A percentile compares a stretch with the other conserved stretches of the same genome.
Evolutionary conservation across 2,797 vertebrate genomes (phyloP).

Genomic region (Clamator glandarius): DNA sequence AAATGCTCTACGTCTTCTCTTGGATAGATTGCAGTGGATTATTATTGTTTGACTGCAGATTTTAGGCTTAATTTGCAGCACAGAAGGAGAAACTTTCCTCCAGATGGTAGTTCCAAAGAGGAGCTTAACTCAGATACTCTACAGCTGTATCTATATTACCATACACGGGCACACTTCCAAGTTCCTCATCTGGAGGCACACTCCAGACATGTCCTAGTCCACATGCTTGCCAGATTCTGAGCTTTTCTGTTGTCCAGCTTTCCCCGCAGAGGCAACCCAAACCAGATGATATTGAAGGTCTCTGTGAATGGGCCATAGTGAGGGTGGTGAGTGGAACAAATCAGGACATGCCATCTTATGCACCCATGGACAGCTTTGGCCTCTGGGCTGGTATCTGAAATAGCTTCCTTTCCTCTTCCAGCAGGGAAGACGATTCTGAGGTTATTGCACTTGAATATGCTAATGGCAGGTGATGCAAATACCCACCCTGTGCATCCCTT

Average conservation of each 20-base stretch:
- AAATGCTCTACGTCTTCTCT: neutral
- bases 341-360: neutral
- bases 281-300: rapidly evolving
- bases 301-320: neutral
- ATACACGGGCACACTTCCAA: neutral
- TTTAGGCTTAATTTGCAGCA: neutral
- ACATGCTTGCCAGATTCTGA: neutral
- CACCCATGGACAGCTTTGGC: neutral
- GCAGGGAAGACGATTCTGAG: neutral
- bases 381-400: neutral
- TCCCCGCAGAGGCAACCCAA: neutral
- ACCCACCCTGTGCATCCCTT: neutral
- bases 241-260: neutral
- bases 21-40: neutral
- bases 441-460: neutral
- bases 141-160: neutral
- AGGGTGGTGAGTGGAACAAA: neutral
- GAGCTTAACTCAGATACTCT: neutral
- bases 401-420: neutral
- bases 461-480: neutral
- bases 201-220: neutral
- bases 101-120: neutral
- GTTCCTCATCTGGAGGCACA: neutral
- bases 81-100: neutral
- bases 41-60: neutral